Percentiles rank a stretch among this genome's conserved stretches.
Evolutionary conservation across 2,888 invertebrate species (phyloP).

Genomic region (Drosophila ustulata): DNA sequence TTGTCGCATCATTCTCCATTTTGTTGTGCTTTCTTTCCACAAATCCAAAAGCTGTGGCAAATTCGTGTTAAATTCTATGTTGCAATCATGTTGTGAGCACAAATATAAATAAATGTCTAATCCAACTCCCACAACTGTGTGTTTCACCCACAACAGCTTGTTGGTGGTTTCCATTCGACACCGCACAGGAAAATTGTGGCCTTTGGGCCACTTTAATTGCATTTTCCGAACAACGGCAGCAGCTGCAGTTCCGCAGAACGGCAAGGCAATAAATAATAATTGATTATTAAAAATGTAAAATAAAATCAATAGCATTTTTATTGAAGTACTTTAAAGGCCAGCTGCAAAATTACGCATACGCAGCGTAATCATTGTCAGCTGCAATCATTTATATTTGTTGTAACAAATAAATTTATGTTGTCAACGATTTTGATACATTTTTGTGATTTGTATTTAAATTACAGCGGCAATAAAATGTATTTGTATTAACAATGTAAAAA

Average conservation of each 20-base stretch:
- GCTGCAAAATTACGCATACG: constrained; percentile 3
- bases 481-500: too few species aligned
- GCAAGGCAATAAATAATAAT: constrained; percentile 29
- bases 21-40: constrained; percentile 35
- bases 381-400: background rate
- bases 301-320: constrained; percentile 1
- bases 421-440: background rate
- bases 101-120: background rate
- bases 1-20: constrained; percentile 11
- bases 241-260: constrained; percentile 16
- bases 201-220: constrained; percentile 20
- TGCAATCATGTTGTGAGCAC: constrained; percentile 61
- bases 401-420: too few species aligned
- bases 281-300: constrained; percentile 20
- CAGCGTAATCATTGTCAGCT: background rate
- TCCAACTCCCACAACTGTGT: background rate
- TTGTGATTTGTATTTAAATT: background rate
- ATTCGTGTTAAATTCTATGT: constrained; percentile 50
- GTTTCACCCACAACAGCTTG: too few species aligned
- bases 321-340: background rate
- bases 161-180: background rate
- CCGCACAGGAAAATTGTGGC: background rate
- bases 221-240: constrained; percentile 22
- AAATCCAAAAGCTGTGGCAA: constrained; percentile 16
- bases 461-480: too few species aligned